Base-by-base conservation (phyloP, 2,113 vertebrate species). In the Ophthalmolycus amberensis region DNA sequence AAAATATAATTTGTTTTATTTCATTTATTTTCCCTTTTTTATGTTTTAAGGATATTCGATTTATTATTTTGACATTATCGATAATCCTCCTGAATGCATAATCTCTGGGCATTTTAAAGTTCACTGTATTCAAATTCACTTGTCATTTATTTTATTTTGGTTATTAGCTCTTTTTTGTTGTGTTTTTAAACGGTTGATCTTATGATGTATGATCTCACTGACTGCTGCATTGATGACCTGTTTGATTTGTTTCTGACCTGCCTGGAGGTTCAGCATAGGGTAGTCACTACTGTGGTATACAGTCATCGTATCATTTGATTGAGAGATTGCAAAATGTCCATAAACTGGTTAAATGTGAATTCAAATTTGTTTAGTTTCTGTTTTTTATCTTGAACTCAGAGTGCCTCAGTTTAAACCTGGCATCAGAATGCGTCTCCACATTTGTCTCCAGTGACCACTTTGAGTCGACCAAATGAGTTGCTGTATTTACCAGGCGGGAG, bases 301-400 rank as follows among this genome's bases (percentile, higher is more conserved):
- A 80, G 81, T 90, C 83, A 88, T 75, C 34, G 77, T 90, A 91
- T 86, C 59, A 78, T 89, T 90, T 88, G 63, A 71, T 75, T 88
- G 78, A 89, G 62, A 84, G 77, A 86, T 83, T 89, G 79, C 71
- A 86, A 89, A 75, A 65, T 89, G 70, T 88, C 85, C 82, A 90
- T 91, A 91, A 93, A 90, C 67, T 82, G 83, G 79, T 89, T 90
- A 64, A 76, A 83, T 91, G 89, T 83, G 71, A 86, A 71, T 63
- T 79, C 27, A 76, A 69, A 70, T 90, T 91, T 90, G 40, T 90
- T 84, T 34, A 48, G 37, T 18, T 62, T 44, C 44, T 38, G 15
- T 27, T 52, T 56, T 71, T 18, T 48, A 11, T 52, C 0, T 34
- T 34, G 4, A 34, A 34, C n/a, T 56, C 10, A 6, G 9, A 29